Percentiles rank a stretch among this genome's conserved stretches.
Evolutionary conservation across 2,113 vertebrate genomes (phyloP).

Genomic region (Psammodynastes pulverulentus): DNA sequence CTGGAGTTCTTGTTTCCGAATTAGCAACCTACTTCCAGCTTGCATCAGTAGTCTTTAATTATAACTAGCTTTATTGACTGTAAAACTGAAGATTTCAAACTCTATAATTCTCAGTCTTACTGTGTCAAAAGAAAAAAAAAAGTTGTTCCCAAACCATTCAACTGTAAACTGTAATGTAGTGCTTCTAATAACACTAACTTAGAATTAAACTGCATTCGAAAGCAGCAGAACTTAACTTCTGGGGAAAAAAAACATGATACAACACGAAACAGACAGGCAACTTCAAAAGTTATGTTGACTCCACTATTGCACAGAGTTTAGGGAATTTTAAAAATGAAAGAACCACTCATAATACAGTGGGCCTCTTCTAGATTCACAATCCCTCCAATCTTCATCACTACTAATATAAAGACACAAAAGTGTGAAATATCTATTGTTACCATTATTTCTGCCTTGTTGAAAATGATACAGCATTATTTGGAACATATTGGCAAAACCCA

Average conservation of each 20-base stretch:
- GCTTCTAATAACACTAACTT: conserved; percentile 2
- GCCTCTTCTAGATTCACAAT: background rate
- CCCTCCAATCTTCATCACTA: background rate
- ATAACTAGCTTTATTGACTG: background rate
- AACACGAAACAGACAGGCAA: background rate
- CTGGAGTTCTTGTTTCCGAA: background rate
- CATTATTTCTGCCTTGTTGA: background rate
- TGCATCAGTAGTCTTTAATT: conserved; percentile 11
- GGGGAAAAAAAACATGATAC: background rate
- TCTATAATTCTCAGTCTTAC: background rate
- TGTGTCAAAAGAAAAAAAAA: background rate
- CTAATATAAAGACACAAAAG: background rate
- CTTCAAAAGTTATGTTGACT: background rate
- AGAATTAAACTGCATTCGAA: background rate
- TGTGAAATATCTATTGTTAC: background rate
- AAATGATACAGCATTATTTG: background rate
- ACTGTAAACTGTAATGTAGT: background rate
- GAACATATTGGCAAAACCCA: background rate
- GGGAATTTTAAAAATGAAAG: background rate
- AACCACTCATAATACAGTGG: background rate
- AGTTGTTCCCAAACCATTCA: background rate
- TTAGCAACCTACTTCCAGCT: background rate
- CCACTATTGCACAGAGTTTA: background rate
- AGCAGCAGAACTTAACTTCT: background rate
- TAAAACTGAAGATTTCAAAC: background rate